phyloP scores from a whole-genome alignment of 2,113 vertebrate genomes.

The Callocephalon fimbriatum region DNA sequence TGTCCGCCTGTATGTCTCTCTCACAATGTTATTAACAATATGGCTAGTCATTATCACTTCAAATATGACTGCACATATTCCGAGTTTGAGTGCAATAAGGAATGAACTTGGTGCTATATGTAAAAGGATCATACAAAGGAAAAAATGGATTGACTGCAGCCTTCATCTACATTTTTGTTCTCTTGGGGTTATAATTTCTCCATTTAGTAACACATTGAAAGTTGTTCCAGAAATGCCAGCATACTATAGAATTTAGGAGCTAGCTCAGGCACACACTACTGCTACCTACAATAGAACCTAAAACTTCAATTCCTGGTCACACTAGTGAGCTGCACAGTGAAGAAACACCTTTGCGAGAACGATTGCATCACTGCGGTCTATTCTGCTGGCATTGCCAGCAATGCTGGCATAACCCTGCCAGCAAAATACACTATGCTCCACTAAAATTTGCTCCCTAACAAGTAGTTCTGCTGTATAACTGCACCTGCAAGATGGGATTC shows the following conservation, averaged over 20 bases:
- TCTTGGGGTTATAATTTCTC: background rate
- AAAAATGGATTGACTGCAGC: background rate
- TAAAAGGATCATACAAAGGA: background rate
- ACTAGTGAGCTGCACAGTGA: background rate
- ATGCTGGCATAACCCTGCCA: background rate
- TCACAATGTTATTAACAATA: background rate
- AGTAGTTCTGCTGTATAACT: background rate
- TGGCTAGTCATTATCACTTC: background rate
- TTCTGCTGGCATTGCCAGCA: background rate
- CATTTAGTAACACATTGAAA: background rate
- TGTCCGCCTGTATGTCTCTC: background rate
- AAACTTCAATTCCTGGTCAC: background rate
- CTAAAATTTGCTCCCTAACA: background rate
- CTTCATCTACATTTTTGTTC: background rate
- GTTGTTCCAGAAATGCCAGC: background rate
- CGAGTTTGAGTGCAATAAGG: background rate
- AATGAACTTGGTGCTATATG: background rate
- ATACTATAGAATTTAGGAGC: background rate
- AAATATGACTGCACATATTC: background rate
- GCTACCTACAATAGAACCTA: background rate
- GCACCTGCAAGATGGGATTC: background rate
- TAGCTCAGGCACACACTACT: background rate
- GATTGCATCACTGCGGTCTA: background rate
- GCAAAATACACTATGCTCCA: background rate
- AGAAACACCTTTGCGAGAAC: background rate